These are phyloP conservation scores for Myotis yumanensis DNA, from an alignment of 2,113 vertebrate species.

Conservation along the genomic window DNA sequence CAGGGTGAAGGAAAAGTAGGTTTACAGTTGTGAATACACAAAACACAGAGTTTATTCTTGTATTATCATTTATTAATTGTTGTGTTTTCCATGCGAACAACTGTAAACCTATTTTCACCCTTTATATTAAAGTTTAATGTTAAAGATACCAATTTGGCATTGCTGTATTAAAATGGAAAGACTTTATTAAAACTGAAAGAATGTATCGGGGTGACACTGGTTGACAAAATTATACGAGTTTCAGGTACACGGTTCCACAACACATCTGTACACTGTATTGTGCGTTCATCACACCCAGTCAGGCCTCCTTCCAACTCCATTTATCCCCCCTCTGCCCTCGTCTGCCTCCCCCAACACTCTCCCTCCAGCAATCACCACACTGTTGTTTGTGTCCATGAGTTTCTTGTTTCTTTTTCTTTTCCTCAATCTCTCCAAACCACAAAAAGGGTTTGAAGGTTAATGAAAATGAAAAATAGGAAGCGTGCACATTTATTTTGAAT, in stretches of 20 bases:
- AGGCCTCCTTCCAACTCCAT: too few species aligned
- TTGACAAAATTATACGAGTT: background rate
- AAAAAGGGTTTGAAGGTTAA: background rate
- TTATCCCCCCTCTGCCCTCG: background rate
- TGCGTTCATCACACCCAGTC: background rate
- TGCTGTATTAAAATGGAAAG: background rate
- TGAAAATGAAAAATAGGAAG: conserved; percentile 29
- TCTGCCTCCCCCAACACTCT: too few species aligned
- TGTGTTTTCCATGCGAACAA: background rate
- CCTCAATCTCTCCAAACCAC: background rate
- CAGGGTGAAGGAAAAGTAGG: background rate
- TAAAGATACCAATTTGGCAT: background rate
- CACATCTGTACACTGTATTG: background rate
- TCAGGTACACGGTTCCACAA: background rate
- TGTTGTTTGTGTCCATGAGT: background rate
- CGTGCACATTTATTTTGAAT: background rate
- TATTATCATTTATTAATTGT: background rate
- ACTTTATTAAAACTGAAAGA: background rate
- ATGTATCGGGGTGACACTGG: background rate
- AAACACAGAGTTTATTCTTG: background rate
- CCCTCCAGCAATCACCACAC: background rate
- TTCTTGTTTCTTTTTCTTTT: background rate
- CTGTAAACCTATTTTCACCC: background rate
- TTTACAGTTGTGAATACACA: background rate
- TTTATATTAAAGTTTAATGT: background rate